Evolutionary conservation across 2,797 vertebrate species (phyloP), one percentile per base, ranked within the genome.

Genomic region (Phataginus tetradactyla): DNA sequence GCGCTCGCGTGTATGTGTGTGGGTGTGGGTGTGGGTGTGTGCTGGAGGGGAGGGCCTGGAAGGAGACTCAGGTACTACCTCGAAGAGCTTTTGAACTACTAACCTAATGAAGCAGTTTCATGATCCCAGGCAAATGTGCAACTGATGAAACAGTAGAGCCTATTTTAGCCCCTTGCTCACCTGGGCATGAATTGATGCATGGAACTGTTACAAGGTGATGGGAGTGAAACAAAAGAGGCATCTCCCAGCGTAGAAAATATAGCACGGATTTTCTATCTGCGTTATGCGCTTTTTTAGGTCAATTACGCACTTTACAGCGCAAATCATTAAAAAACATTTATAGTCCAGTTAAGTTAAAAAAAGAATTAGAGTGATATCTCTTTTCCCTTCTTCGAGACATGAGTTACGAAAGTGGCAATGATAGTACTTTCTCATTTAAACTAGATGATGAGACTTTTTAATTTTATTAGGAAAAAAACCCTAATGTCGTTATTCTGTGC

Each of bases 41-140:
- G 39, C 27, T 84, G 68, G 89, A 91, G 74, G 12, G 12, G 68
- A 84, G 45, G 34, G 57, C 29, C 59, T 81, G 69, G 90, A 63
- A 86, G 90, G 79, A 90, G 86, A 91, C 51, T 87, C 37, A 79
- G 64, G n/a, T 91, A 77, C 63, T 64, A 53, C 18, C 81, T 74
- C 86, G 75, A 63, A 69, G 86, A 92, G 79, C 74, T 61, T 81
- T 79, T 45, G 83, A 92, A 89, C 86, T 96, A 90, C 92, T 72
- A 88, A 59, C 89, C 83, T 92, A 97, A 95, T 90, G 94, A 97
- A 97, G 42, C 91, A 88, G 71, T 90, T 94, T 95, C 63, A n/a
- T 39, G 71, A 86, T 94, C 68, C 55, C 45, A 51, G 92, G 84
- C 91, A 74, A 92, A 86, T 27, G 84, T 91, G 74, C 81, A 81